phyloP scores from a whole-genome alignment of 2,888 invertebrate species.

The Crioceris asparagi region DNA sequence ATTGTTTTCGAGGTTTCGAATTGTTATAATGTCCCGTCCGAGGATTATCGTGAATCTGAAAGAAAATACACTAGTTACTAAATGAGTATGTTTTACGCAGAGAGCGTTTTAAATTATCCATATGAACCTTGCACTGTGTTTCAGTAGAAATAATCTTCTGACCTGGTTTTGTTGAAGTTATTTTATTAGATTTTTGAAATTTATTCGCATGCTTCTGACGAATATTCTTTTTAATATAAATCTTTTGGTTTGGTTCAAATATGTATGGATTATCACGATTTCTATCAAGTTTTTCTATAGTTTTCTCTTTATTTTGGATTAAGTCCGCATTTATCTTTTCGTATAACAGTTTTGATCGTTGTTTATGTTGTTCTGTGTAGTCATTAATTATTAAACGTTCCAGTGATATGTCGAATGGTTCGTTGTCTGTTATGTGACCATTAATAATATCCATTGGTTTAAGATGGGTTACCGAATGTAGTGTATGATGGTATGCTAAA shows the following conservation, averaged over 20 bases:
- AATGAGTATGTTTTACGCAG: background rate
- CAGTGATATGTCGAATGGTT: constrained; percentile 3
- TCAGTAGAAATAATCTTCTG: background rate
- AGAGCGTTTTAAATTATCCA: background rate
- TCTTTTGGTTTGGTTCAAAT: constrained; percentile 2
- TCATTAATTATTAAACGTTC: background rate
- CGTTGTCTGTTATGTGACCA: constrained; percentile 4
- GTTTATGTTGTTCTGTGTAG: constrained; percentile 3
- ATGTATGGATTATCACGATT: background rate
- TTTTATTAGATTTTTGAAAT: background rate
- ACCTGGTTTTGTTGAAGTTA: background rate
- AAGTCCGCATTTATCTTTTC: background rate
- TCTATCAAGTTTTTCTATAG: background rate
- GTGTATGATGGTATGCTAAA: too few relatives aligned
- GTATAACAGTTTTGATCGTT: background rate
- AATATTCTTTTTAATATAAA: too few relatives aligned
- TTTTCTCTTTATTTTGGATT: background rate
- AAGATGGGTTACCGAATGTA: constrained; percentile 5
- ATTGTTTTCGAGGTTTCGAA: background rate
- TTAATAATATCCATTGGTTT: constrained; percentile 7
- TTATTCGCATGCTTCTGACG: background rate
- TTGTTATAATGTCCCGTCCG: background rate
- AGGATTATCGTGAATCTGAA: background rate
- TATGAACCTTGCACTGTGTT: background rate
- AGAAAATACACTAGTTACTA: too few relatives aligned